Conservation (phyloP, 2,113 vertebrate species). For the Eretmochelys imbricata region DNA sequence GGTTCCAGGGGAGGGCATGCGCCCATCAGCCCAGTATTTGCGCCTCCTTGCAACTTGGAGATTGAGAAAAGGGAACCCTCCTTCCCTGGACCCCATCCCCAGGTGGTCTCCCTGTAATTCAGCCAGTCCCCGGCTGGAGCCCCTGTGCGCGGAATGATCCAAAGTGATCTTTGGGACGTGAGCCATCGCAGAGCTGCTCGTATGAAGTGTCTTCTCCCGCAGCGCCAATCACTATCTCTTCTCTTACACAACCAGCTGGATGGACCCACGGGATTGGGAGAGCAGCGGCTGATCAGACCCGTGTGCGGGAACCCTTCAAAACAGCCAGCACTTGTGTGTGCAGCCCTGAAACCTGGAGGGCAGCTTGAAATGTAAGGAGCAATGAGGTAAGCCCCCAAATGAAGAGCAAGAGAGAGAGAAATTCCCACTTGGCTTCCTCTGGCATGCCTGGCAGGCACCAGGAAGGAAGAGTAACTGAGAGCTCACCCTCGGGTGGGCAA, state of each 20-base stretch:
- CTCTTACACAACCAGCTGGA: background rate
- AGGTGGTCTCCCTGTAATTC: background rate
- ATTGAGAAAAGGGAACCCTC: background rate
- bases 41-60: too few species aligned
- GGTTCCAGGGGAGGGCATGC: background rate
- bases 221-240: background rate
- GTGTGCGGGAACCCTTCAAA: background rate
- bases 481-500: background rate
- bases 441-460: background rate
- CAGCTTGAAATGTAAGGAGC: background rate
- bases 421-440: background rate
- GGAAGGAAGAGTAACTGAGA: background rate
- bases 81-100: background rate
- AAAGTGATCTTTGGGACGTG: background rate
- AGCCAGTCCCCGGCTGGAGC: background rate
- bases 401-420: background rate
- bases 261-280: background rate
- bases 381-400: background rate
- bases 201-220: background rate
- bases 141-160: background rate
- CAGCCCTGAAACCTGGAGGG: background rate
- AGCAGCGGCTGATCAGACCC: background rate
- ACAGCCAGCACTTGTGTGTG: background rate
- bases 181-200: background rate
- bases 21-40: background rate